Conservation (phyloP, 2,113 vertebrate genomes). For the Seriola aureovittata region DNA sequence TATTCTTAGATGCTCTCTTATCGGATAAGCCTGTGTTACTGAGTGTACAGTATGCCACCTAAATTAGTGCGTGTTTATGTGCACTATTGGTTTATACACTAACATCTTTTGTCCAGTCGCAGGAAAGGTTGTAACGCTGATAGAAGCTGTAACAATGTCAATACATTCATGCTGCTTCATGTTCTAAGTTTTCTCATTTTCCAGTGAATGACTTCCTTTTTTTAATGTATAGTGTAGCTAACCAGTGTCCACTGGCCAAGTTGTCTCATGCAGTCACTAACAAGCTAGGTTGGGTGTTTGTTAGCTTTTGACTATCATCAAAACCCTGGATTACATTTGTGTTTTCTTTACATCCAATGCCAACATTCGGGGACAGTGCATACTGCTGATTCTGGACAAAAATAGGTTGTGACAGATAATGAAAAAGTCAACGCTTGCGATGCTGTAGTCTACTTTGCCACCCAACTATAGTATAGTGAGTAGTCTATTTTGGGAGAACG, state of each 20-base stretch:
- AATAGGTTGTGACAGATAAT: background rate
- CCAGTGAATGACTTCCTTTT: background rate
- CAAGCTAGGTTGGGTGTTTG: background rate
- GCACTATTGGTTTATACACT: background rate
- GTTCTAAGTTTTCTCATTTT: too few relatives aligned
- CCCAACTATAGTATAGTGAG: background rate
- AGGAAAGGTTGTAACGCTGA: background rate
- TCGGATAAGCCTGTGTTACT: conserved; percentile 1
- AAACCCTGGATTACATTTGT: background rate
- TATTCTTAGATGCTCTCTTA: background rate
- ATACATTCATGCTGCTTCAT: too few relatives aligned
- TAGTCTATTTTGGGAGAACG: too few relatives aligned
- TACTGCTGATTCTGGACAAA: too few relatives aligned
- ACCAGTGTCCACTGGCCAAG: background rate
- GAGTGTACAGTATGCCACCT: background rate
- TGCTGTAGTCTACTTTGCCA: background rate
- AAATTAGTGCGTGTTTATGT: conserved; percentile 3
- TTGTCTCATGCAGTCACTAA: background rate
- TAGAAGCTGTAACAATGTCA: background rate
- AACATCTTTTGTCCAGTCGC: background rate
- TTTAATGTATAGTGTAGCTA: background rate
- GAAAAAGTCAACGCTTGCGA: background rate
- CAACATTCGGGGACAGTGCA: too few relatives aligned
- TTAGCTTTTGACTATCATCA: background rate
- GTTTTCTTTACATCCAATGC: background rate